Base-by-base conservation (phyloP, 1,140 invertebrate species). In the Drosophila arizonae region DNA sequence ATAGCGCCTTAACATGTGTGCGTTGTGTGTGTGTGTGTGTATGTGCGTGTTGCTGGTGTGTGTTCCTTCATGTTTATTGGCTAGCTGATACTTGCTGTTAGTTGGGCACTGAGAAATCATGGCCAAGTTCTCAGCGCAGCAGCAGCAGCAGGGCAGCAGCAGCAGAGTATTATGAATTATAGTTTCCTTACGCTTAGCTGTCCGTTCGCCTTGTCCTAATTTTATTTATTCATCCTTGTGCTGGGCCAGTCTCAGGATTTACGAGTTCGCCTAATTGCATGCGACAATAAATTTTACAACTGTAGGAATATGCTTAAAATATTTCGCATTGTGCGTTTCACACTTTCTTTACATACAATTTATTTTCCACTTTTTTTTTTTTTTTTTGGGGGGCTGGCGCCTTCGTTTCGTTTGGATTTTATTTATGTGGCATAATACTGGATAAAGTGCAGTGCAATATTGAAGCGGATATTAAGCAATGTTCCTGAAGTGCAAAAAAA, bases 251-350 rank as follows among this genome's bases (percentile, higher is more conserved):
- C 69, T 48, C 56, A 66, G 61, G 70, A 87, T 87, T 87, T 87
- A 87, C 79, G 84, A 88, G 73, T 70, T 65, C 71, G 67, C 70
- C 79, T 87, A 87, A 87, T 87, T 87, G 84, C 84, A 84, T 56
- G 74, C 54, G 77, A 82, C 77, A 80, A 87, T 87, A 87, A 87
- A 87, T 87, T 88, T 60, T 75, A 46, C 72, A 76, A 79, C 82
- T 87, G 78, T 71, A 75, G 50, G 81, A 87, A 86, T 86, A 86
- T 87, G 81, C 67, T 77, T 74, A 71, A 70, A 72, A 86, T 82
- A 75, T 33, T 33, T 33, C 33, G 33, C 33, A 33, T 33, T 33
- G 33, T 33, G 33, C 33, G 33, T 9, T 33, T 33, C 33, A 9
- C 33, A 33, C 33, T 33, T 33, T 33, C 33, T 33, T 33, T 81